Conservation (phyloP, 2,888 invertebrate species). For the Pachycephus smyrnensis region DNA sequence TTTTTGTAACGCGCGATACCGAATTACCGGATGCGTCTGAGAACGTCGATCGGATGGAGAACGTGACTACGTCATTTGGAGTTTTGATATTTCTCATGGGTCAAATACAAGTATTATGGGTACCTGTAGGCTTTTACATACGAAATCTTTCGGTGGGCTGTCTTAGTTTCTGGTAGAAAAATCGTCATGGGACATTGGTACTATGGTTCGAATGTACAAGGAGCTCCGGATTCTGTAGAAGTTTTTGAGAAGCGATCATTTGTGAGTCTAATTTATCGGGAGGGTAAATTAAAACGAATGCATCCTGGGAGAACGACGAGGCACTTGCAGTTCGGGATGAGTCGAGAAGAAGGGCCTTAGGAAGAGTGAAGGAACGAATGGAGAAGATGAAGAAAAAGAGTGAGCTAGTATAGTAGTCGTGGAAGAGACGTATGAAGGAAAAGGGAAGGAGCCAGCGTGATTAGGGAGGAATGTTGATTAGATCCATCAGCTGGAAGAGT, state of each 20-base stretch:
- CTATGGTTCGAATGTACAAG: not conserved
- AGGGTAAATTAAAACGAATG: slow-evolving; percentile 58
- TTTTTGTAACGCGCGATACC: slow-evolving; percentile 4
- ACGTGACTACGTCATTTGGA: not conserved
- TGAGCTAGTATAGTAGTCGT: not conserved
- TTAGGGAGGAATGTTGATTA: slow-evolving; percentile 67
- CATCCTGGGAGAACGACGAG: slow-evolving; percentile 30
- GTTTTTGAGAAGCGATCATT: slow-evolving; percentile 48
- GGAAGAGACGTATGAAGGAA: slow-evolving; percentile 25
- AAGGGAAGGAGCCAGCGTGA: slow-evolving; percentile 51
- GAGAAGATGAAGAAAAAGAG: slow-evolving; percentile 26
- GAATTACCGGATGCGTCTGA: not conserved
- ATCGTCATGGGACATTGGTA: not conserved
- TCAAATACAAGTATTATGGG: not conserved
- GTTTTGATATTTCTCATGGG: not conserved
- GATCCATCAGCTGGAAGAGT: slow-evolving; percentile 63
- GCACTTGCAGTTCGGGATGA: slow-evolving; percentile 12
- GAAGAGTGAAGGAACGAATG: slow-evolving; percentile 27
- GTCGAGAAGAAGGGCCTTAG: slow-evolving; percentile 29
- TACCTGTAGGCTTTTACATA: not conserved
- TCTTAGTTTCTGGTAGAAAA: not conserved
- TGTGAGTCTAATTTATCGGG: slow-evolving; percentile 61
- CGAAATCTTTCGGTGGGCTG: not conserved
- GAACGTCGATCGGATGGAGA: not conserved
- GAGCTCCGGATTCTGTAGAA: not conserved